Evolutionary conservation across 2,797 vertebrate species (phyloP), one percentile per base, ranked within the genome.

Genomic region (Centroberyx gerrardi): DNA sequence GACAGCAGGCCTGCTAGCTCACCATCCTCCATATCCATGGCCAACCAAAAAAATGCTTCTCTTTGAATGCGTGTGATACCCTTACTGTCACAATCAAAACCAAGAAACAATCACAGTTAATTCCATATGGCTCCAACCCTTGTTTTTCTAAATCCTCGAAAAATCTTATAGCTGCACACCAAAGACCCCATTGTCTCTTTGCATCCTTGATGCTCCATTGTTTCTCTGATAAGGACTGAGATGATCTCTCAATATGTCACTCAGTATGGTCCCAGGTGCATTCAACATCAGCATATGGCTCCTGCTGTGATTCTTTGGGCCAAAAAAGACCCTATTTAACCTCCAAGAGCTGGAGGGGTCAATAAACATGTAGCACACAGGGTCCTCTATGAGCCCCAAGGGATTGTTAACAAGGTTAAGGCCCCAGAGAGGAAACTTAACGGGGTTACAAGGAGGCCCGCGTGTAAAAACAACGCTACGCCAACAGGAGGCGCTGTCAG

Each of bases 181-280:
- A 93, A 95, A 95, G n/a, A 22, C 56, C n/a, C 31, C 15, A 9
- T 18, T 62, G 5, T 8, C n/a, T 51, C 58, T 68, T 36, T 9
- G 33, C 49, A 2, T n/a, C 8, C n/a, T 95, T 95, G 96, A 96
- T 96, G 91, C 90, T 94, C 55, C 49, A 33, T 17, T 69, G 51
- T 61, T 28, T 36, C 52, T 67, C 52, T 56, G 22, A 70, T 56
- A 36, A 42, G 52, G 18, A 65, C 15, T 8, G 1, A 27, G 49
- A 28, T 74, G 52, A 83, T 93, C 94, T 89, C 60, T 54, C n/a
- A 62, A 22, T 60, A 38, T 71, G 51, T 49, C 52, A 63, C 36
- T 46, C n/a, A 1, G 3, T 61, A 6, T 75, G 72, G 52, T 83
- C 83, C 86, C 90, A 92, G 87, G 86, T 89, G 88, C 74, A 68